A percentile compares a stretch with the other conserved stretches of the same genome.
Conservation (phyloP, 2,888 invertebrate genomes). For the Mystacides longicornis region DNA sequence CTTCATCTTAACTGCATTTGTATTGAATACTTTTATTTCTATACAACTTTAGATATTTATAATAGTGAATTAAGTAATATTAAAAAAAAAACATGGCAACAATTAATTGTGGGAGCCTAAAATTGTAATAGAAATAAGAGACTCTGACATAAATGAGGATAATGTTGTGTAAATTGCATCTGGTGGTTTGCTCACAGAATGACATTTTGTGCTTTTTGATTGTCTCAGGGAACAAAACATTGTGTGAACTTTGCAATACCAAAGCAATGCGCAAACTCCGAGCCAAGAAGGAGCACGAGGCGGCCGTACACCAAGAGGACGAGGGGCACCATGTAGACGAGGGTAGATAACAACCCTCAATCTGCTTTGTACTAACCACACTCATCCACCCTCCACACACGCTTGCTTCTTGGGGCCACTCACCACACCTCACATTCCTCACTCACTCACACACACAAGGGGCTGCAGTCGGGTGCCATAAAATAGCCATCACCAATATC, state of each 20-base stretch:
- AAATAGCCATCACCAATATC: too few species aligned
- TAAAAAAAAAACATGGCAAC: too few species aligned
- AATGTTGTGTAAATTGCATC: too few species aligned
- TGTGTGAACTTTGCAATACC: slow-evolving; percentile 77
- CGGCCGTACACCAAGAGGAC: slow-evolving; percentile 42
- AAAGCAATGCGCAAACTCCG: slow-evolving; percentile 64
- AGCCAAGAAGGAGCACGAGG: slow-evolving; percentile 53
- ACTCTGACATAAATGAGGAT: too few species aligned
- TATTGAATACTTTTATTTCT: too few species aligned
- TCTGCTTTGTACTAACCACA: background rate
- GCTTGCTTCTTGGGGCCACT: background rate
- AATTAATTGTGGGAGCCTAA: too few species aligned
- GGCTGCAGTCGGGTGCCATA: too few species aligned
- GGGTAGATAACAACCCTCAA: slow-evolving; percentile 28
- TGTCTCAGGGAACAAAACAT: slow-evolving; percentile 78
- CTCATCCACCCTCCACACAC: background rate
- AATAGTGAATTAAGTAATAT: too few species aligned
- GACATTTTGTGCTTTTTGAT: slow-evolving; percentile 5
- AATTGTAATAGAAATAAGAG: too few species aligned
- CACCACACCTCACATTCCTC: background rate
- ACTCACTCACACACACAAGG: background rate
- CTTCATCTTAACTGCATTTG: too few species aligned
- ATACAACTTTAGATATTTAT: too few species aligned
- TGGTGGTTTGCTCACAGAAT: background rate
- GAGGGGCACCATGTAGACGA: slow-evolving; percentile 40